Conservation (phyloP, 2,888 invertebrate species). For the Machimus atricapillus region DNA sequence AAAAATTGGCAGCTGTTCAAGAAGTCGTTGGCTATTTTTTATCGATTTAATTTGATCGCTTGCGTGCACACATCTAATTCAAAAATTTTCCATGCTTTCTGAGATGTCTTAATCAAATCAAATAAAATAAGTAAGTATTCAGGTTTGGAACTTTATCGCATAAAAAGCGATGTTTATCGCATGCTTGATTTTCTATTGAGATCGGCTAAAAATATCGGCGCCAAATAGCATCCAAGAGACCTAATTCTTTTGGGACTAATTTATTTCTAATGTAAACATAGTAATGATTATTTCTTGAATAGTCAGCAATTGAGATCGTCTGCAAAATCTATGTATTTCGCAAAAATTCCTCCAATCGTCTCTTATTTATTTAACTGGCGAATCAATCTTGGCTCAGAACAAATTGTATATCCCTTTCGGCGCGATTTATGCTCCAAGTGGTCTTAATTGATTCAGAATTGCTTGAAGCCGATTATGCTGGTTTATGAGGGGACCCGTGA, state of each 20-base stretch:
- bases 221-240: background rate
- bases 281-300: background rate
- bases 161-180: background rate
- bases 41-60: background rate
- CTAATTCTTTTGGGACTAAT: background rate
- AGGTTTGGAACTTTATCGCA: background rate
- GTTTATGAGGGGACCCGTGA: background rate
- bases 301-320: background rate
- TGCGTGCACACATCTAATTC: background rate
- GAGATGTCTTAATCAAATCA: background rate
- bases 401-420: background rate
- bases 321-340: background rate
- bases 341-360: background rate
- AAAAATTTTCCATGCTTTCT: background rate
- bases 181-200: background rate
- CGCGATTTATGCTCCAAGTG: background rate
- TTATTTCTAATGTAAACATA: background rate
- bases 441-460: slow-evolving; percentile 21
- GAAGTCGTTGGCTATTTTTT: background rate
- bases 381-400: background rate
- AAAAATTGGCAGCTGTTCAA: background rate
- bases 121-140: background rate
- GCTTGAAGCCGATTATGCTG: background rate
- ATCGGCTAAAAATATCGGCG: background rate
- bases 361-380: background rate